Conservation (phyloP, 2,888 invertebrate genomes). For the Eristalis arbustorum region DNA sequence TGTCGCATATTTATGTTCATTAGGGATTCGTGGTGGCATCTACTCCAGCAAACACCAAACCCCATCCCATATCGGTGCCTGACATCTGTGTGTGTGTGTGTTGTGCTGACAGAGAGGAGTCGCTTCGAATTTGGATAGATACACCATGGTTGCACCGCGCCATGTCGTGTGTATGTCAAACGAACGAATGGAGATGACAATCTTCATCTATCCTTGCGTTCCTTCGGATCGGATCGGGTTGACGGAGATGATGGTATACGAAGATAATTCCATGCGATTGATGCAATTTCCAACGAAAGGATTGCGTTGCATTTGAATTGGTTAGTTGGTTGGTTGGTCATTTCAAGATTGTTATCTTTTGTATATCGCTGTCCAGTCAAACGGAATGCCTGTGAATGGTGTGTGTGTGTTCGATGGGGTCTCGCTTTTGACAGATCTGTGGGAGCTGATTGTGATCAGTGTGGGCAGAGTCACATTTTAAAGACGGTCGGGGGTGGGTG, state of each 20-base stretch:
- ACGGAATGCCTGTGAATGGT: too few species aligned
- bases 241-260: background rate
- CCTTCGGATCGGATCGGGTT: constrained; percentile 15
- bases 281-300: constrained; percentile 56
- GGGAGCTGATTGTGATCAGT: background rate
- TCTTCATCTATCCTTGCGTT: constrained; percentile 48
- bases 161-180: background rate
- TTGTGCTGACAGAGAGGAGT: constrained; percentile 46
- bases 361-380: background rate
- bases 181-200: constrained; percentile 45
- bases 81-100: constrained; percentile 62
- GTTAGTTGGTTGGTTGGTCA: constrained; percentile 40
- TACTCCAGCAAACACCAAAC: constrained; percentile 48
- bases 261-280: constrained; percentile 59
- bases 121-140: constrained; percentile 54
- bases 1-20: constrained; percentile 64
- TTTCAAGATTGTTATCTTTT: constrained; percentile 53
- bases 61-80: constrained; percentile 49
- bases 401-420: too few species aligned
- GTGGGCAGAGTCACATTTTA: too few species aligned
- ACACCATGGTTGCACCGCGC: constrained; percentile 2
- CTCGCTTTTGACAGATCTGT: too few species aligned
- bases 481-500: background rate
- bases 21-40: constrained; percentile 67
- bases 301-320: constrained; percentile 49